Evolutionary conservation across 2,113 vertebrate genomes (phyloP).

Genomic region (Myiopsitta monachus): DNA sequence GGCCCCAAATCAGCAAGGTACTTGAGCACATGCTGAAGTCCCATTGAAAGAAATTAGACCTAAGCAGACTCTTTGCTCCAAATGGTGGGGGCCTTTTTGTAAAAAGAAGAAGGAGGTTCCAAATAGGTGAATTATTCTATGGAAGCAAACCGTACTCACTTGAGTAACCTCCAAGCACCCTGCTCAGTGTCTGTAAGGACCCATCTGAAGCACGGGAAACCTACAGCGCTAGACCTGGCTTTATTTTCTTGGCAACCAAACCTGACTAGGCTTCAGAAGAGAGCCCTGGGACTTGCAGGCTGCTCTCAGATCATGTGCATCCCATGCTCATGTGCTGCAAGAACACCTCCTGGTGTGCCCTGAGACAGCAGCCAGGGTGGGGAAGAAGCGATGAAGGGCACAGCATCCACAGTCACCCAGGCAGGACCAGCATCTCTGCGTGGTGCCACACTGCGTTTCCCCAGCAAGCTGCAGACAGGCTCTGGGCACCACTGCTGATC

Average conservation of each 20-base stretch:
- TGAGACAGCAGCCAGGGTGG: fast-evolving
- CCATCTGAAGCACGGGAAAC: background rate
- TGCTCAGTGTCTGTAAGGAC: background rate
- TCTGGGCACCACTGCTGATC: background rate
- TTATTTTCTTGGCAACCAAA: background rate
- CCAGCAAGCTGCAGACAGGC: background rate
- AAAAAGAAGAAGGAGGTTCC: background rate
- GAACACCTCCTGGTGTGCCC: background rate
- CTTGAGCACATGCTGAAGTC: constrained; percentile 42
- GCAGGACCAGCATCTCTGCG: background rate
- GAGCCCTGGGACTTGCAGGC: background rate
- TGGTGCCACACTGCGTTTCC: background rate
- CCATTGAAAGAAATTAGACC: constrained; percentile 19
- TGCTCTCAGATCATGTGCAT: background rate
- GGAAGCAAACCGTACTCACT: background rate
- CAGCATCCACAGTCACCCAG: fast-evolving
- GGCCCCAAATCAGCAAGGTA: constrained; percentile 33
- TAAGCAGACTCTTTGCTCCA: background rate
- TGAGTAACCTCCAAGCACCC: fast-evolving
- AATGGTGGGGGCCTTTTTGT: background rate
- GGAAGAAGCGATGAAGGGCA: background rate
- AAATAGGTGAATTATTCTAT: background rate
- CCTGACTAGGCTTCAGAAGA: background rate
- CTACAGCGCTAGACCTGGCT: background rate
- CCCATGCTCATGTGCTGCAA: fast-evolving